phyloP scores from a whole-genome alignment of 2,797 vertebrate species.

The Sebastiscus albofasciatus region DNA sequence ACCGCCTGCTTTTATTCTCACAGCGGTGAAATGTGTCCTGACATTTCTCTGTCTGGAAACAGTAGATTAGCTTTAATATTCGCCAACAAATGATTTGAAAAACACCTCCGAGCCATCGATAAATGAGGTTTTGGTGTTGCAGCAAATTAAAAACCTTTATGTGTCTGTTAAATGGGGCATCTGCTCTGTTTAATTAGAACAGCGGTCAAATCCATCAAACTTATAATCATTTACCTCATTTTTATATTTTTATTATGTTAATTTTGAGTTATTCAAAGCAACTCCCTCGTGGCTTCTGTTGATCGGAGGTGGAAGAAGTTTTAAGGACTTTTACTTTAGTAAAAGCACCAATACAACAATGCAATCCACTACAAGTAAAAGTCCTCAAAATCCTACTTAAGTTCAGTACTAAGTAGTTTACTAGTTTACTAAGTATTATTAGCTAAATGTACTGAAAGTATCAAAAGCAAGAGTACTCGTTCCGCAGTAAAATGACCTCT shows the following conservation, averaged over 20 bases:
- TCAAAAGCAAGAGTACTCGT: background rate
- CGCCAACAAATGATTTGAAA: background rate
- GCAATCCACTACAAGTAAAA: background rate
- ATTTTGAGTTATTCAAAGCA: background rate
- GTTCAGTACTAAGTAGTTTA: background rate
- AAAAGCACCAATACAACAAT: background rate
- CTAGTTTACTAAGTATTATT: background rate
- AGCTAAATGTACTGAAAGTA: background rate
- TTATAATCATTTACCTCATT: background rate
- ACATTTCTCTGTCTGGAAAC: background rate
- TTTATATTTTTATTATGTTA: background rate
- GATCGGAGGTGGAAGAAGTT: background rate
- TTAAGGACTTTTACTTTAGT: no score
- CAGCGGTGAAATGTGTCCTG: background rate
- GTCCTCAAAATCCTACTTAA: background rate
- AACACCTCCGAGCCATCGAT: constrained; percentile 32
- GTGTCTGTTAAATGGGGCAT: constrained; percentile 37
- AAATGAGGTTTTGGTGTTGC: constrained; percentile 57
- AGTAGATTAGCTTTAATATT: constrained; percentile 31
- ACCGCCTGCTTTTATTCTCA: background rate
- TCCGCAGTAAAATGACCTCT: background rate
- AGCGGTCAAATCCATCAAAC: constrained; percentile 1
- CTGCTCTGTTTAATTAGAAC: constrained; percentile 28
- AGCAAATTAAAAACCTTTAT: constrained; percentile 36
- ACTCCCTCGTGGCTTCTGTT: background rate